Evolutionary conservation across 2,888 invertebrate genomes (phyloP).

Genomic region (Rosalia funebris): DNA sequence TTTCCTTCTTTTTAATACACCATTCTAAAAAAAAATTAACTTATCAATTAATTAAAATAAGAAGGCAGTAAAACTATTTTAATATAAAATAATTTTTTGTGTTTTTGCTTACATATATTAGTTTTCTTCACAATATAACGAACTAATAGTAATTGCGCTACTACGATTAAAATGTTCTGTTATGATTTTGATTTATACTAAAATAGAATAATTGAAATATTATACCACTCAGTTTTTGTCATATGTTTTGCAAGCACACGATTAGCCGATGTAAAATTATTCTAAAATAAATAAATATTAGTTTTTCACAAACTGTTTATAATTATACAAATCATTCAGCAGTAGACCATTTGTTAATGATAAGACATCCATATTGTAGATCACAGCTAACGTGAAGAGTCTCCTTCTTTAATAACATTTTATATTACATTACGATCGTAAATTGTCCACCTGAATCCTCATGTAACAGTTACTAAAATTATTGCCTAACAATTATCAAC

Average conservation of each 20-base stretch:
- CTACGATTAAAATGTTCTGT: slow-evolving; percentile 30
- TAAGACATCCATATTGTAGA: slow-evolving; percentile 59
- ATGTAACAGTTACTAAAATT: slow-evolving; percentile 19
- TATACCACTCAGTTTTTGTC: slow-evolving; percentile 26
- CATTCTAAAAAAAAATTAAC: no score
- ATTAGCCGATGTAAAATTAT: slow-evolving; percentile 37
- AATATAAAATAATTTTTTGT: no score
- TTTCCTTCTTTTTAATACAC: no score
- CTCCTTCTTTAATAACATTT: slow-evolving; percentile 55
- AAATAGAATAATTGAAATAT: slow-evolving; percentile 24
- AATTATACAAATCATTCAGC: slow-evolving; percentile 25
- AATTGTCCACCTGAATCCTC: slow-evolving; percentile 27
- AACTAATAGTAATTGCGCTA: slow-evolving; percentile 46
- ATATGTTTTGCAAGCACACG: slow-evolving; percentile 45
- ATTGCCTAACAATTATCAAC: slow-evolving; percentile 15
- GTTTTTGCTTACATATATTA: slow-evolving; percentile 22
- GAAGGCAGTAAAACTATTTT: no score
- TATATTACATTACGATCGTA: slow-evolving; percentile 43
- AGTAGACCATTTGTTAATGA: slow-evolving; percentile 48
- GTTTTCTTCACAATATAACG: slow-evolving; percentile 23
- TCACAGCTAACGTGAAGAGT: slow-evolving; percentile 64
- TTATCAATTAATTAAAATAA: no score
- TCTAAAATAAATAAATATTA: slow-evolving; percentile 35
- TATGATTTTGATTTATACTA: slow-evolving; percentile 38
- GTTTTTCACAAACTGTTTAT: slow-evolving; percentile 24